phyloP scores from a whole-genome alignment of 2,888 invertebrate genomes.

The Aromia moschata region DNA sequence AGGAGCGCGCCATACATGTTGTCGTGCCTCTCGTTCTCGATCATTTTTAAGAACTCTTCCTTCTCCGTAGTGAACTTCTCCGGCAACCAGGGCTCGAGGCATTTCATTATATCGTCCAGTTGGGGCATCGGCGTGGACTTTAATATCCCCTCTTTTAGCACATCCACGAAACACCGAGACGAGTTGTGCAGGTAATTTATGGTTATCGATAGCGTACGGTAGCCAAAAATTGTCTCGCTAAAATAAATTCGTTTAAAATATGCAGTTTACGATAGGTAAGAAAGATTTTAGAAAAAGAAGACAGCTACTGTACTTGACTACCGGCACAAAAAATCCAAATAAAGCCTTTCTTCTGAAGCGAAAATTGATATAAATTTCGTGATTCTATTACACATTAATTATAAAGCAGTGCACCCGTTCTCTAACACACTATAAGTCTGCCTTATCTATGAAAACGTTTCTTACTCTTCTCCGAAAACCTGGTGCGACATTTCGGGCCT shows the following conservation, averaged over 20 bases:
- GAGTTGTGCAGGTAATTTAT: slow-evolving; percentile 53
- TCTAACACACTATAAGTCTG: no score
- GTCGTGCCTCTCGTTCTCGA: slow-evolving; percentile 50
- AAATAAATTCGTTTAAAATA: no score
- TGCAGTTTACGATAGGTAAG: no score
- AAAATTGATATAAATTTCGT: no score
- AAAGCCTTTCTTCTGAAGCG: no score
- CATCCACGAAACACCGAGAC: slow-evolving; percentile 74
- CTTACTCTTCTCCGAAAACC: slow-evolving; percentile 82
- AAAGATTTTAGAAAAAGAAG: no score
- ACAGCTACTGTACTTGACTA: no score
- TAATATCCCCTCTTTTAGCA: slow-evolving; percentile 75
- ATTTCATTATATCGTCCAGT: slow-evolving; percentile 52
- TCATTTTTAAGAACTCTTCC: slow-evolving; percentile 45
- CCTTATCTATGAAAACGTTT: slow-evolving; percentile 54
- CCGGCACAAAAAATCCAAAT: no score
- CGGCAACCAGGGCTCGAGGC: slow-evolving; percentile 56
- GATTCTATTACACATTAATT: no score
- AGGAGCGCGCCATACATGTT: slow-evolving; percentile 52
- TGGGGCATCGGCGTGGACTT: slow-evolving; percentile 59
- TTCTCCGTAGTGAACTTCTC: slow-evolving; percentile 46
- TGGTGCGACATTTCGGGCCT: slow-evolving; percentile 92
- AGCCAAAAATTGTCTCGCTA: slow-evolving; percentile 92
- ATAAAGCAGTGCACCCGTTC: no score
- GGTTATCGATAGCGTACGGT: slow-evolving; percentile 75